Conservation (phyloP, 2,888 invertebrate genomes). For the Venusia cambrica region DNA sequence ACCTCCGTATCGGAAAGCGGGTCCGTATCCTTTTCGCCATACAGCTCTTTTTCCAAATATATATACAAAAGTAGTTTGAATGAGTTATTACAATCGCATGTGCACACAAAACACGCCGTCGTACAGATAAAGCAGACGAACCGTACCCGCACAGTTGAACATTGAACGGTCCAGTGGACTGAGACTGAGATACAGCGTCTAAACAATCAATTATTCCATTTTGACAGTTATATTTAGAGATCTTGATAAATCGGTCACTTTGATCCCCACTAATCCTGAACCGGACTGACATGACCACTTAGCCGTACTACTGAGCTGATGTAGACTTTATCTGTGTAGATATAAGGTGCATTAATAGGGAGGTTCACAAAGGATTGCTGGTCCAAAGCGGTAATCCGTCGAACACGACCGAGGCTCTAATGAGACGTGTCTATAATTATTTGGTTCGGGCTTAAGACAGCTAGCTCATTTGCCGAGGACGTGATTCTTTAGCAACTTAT, state of each 20-base stretch:
- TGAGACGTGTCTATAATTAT: conserved; percentile 11
- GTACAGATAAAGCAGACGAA: too few species aligned
- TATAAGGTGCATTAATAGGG: not conserved
- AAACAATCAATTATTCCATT: conserved; percentile 34
- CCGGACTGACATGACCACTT: conserved; percentile 24
- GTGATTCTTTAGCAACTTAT: too few species aligned
- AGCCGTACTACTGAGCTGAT: not conserved
- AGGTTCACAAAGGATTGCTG: conserved; percentile 2
- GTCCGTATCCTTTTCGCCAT: too few species aligned
- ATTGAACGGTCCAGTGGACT: conserved; percentile 3
- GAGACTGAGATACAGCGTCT: conserved; percentile 17
- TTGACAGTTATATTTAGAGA: conserved; percentile 32
- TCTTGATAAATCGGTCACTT: conserved; percentile 31
- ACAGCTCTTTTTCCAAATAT: too few species aligned
- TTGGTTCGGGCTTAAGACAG: conserved; percentile 3
- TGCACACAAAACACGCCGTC: too few species aligned
- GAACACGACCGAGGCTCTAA: conserved; percentile 15
- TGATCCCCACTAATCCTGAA: conserved; percentile 29
- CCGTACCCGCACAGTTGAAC: too few species aligned
- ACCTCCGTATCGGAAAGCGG: too few species aligned
- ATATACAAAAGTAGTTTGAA: too few species aligned
- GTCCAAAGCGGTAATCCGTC: conserved; percentile 12
- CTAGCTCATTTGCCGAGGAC: not conserved
- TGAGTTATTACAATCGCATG: too few species aligned
- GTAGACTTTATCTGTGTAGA: not conserved